phyloP scores from a whole-genome alignment of 2,797 vertebrate genomes.

The Pseudocheirus occidentalis region DNA sequence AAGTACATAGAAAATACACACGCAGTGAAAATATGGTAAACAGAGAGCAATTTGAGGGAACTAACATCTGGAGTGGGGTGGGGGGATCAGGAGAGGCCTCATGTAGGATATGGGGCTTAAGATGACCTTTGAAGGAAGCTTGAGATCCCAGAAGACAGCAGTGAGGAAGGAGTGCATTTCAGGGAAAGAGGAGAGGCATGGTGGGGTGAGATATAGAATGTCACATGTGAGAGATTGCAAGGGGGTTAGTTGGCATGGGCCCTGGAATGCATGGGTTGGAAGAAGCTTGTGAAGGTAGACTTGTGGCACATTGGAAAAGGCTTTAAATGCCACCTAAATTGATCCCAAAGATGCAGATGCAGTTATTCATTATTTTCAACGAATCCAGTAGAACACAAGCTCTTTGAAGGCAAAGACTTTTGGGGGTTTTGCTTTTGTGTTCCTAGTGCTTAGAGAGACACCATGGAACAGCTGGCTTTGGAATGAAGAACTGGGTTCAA shows the following conservation, averaged over 20 bases:
- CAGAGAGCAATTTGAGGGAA: not conserved
- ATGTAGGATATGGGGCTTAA: not conserved
- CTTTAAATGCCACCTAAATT: not conserved
- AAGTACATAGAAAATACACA: not conserved
- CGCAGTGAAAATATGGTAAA: not conserved
- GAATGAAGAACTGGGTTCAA: not conserved
- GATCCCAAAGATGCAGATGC: not conserved
- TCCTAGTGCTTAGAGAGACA: not conserved
- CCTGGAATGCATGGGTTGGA: not conserved
- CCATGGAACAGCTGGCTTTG: not conserved
- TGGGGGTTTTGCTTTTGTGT: not conserved
- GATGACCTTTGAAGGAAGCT: not conserved
- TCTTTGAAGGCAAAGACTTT: not conserved
- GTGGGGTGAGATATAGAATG: not conserved
- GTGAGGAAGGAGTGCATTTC: not conserved
- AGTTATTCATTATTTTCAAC: not conserved
- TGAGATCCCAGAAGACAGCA: not conserved
- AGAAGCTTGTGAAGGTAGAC: not conserved
- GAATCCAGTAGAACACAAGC: not conserved
- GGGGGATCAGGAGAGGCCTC: not conserved
- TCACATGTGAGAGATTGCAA: not conserved
- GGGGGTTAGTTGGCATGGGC: not conserved
- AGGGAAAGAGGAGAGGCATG: not conserved
- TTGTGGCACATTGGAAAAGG: not conserved
- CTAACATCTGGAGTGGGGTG: not conserved